phyloP scores from a whole-genome alignment of 2,888 invertebrate genomes.

The Drosophila stalkeri region DNA sequence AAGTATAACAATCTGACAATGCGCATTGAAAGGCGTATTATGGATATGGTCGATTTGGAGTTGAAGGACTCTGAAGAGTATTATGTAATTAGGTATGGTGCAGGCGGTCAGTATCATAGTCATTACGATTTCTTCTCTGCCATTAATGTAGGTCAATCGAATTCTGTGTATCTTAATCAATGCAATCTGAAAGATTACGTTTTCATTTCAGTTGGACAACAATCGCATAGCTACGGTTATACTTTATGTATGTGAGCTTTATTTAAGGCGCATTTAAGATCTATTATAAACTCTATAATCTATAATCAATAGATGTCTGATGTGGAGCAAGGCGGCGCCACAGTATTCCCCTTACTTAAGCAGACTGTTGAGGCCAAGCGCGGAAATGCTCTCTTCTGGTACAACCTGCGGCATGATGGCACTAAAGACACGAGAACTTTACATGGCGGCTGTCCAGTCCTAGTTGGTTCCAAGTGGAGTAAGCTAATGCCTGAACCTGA shows the following conservation, averaged over 20 bases:
- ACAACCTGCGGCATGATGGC: neutral
- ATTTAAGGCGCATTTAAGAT: neutral
- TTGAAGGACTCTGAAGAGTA: neutral
- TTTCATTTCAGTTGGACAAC: neutral
- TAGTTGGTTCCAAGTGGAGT: neutral
- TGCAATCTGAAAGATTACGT: neutral
- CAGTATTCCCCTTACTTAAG: slow-evolving; percentile 95
- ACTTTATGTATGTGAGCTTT: neutral
- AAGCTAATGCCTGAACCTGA: neutral
- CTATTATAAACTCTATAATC: neutral
- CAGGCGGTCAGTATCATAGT: neutral
- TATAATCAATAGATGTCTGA: slow-evolving; percentile 87
- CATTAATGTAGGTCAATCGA: neutral
- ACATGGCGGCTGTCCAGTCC: neutral
- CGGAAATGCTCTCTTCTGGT: neutral
- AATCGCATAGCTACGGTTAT: neutral
- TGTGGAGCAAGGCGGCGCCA: slow-evolving; percentile 98
- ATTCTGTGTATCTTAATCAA: neutral
- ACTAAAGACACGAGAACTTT: neutral
- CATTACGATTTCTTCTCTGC: accelerated
- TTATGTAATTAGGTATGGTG: neutral
- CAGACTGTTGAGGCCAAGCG: slow-evolving; percentile 89
- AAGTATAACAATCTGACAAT: neutral
- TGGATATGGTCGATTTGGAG: neutral
- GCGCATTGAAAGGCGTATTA: neutral